Evolutionary conservation across 2,797 vertebrate species (phyloP).

Genomic region (Melanotaenia pygmaea): DNA sequence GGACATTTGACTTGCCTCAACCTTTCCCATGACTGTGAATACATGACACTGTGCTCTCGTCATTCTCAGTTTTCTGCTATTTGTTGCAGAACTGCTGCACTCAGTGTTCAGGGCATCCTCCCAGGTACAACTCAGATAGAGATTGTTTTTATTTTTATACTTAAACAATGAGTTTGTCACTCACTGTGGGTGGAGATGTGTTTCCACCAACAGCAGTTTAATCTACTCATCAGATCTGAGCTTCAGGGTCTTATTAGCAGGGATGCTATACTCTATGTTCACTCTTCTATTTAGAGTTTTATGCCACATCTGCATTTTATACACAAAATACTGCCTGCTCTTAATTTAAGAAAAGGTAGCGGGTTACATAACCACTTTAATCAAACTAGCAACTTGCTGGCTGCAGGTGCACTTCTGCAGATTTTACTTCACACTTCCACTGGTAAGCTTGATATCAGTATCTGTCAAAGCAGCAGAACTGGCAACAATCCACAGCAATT

Average conservation of each 20-base stretch:
- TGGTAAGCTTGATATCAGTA: constrained; percentile 1
- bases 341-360: constrained; percentile 34
- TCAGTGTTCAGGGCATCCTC: not conserved
- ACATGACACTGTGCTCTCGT: not conserved
- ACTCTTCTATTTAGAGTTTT: constrained; percentile 23
- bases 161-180: constrained; percentile 41
- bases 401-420: constrained; percentile 45
- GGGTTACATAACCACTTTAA: constrained; percentile 34
- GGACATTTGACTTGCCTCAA: constrained; percentile 19
- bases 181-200: constrained; percentile 43
- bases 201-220: constrained; percentile 55
- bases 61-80: constrained; percentile 17
- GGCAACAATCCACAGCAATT: constrained; percentile 1
- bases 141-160: constrained; percentile 18
- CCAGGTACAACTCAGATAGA: constrained; percentile 23
- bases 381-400: constrained; percentile 12
- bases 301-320: constrained; percentile 14
- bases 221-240: constrained; percentile 44
- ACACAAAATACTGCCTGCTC: constrained; percentile 19
- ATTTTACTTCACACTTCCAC: constrained; percentile 2
- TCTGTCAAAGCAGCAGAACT: not conserved
- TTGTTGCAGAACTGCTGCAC: constrained; percentile 20
- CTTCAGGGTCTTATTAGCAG: constrained; percentile 53
- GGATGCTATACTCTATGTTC: constrained; percentile 26
- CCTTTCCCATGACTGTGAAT: constrained; percentile 17